Base-by-base conservation (phyloP, 2,113 vertebrate species). In the Podocnemis expansa region DNA sequence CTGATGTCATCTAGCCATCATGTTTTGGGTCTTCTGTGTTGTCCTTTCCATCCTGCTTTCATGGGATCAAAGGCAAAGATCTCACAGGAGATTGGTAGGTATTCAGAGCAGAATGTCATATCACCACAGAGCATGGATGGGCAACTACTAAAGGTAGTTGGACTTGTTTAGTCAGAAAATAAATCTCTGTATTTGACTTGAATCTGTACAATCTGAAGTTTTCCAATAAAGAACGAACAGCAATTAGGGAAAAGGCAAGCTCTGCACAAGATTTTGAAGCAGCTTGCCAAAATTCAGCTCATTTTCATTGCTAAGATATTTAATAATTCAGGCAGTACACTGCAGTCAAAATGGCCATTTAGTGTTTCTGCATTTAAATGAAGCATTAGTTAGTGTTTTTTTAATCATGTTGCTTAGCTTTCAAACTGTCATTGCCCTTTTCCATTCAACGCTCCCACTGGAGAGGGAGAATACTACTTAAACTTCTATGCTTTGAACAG, bases 251-350 rank as follows among this genome's bases (percentile, higher is more conserved):
- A 95, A 95, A 94, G 87, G 84, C 81, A 94, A 96, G 89, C 54
- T 81, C 78, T 95, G 80, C 88, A 91, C 60, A 58, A 89, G 89
- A 41, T 89, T 94, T 91, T 91, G 75, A 92, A 90, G 86, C 89
- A 2, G 80, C 41, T 41, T 96, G 94, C 93, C 91, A 95, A 97
- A 95, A 89, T 93, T 88, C 89, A 82, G 73, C 67, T 95, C 85
- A 88, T 89, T 96, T 94, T 92, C 51, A 89, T 86, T 96, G 76
- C 92, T 94, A 82, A 89, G 82, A 56, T 97, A 88, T 95, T 97
- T 93, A 97, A 96, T 96, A 97, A 97, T 97, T 97, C 92, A 96
- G 82, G 51, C 45, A 81, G 90, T 76, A 89, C 83, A 78, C 0
- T 84, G 87, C 82, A 95, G 94, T 90, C 52, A 82, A 95, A 95